Evolutionary conservation across 2,797 vertebrate species (phyloP).

Genomic region (Enteromius treurensis): DNA sequence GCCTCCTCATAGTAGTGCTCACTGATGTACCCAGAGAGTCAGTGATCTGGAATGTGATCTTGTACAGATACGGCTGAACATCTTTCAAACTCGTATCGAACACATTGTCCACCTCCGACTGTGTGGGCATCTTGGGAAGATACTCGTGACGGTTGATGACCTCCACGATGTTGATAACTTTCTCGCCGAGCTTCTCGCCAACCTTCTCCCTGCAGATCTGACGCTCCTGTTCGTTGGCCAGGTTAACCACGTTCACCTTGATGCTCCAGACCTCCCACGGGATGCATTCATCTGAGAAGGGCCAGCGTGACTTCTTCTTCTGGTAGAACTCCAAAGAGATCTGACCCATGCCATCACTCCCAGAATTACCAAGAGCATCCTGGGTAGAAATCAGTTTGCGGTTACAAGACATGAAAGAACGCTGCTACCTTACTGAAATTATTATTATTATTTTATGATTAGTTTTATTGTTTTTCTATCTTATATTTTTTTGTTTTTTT

Average conservation of each 20-base stretch:
- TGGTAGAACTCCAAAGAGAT: slow-evolving; percentile 98
- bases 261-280: slow-evolving; percentile 99
- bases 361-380: slow-evolving; percentile 89
- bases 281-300: slow-evolving; percentile 96
- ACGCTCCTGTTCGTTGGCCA: slow-evolving; percentile 96
- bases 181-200: slow-evolving; percentile 97
- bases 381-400: slow-evolving; percentile 62
- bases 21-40: slow-evolving; percentile 94
- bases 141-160: slow-evolving; percentile 98
- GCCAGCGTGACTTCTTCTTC: slow-evolving; percentile 99
- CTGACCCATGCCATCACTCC: slow-evolving; percentile 93
- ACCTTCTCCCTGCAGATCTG: slow-evolving; percentile 99
- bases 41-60: slow-evolving; percentile 96
- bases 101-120: slow-evolving; percentile 98
- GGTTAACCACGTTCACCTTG: slow-evolving; percentile 95
- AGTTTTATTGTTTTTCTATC: neutral
- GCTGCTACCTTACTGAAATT: neutral
- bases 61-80: slow-evolving; percentile 97
- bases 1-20: slow-evolving; percentile 96
- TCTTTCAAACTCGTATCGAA: slow-evolving; percentile 96
- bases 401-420: neutral
- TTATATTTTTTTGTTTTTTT: too few species aligned
- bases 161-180: slow-evolving; percentile 96
- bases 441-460: neutral
- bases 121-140: slow-evolving; percentile 98